Evolutionary conservation across 2,113 vertebrate species (phyloP).

Genomic region (Phyllopteryx taeniolatus): DNA sequence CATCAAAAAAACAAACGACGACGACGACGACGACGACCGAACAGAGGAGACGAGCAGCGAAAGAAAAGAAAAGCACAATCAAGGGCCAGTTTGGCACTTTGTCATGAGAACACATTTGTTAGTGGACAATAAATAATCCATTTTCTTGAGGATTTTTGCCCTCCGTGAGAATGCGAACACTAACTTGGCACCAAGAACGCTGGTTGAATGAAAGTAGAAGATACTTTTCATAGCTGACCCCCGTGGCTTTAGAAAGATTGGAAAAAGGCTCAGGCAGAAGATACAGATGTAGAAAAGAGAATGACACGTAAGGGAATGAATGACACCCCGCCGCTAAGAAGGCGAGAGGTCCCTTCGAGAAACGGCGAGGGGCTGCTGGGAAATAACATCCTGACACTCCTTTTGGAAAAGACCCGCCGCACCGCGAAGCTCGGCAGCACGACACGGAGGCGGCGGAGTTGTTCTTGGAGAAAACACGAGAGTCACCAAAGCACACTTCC

Average conservation of each 20-base stretch:
- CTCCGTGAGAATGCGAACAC: constrained; percentile 53
- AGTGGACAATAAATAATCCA: constrained; percentile 46
- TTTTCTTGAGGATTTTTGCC: constrained; percentile 39
- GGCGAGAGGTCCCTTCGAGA: constrained; percentile 34
- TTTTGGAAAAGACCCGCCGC: constrained; percentile 34
- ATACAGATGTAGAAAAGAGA: constrained; percentile 51
- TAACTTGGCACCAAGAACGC: constrained; percentile 75
- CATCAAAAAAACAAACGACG: constrained; percentile 57
- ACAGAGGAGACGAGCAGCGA: constrained; percentile 33
- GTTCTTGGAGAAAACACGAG: constrained; percentile 48
- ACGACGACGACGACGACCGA: constrained; percentile 27
- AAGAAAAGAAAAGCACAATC: constrained; percentile 56
- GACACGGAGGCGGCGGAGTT: constrained; percentile 23
- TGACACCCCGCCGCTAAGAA: constrained; percentile 30
- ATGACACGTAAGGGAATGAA: constrained; percentile 34
- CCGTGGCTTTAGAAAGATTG: not conserved
- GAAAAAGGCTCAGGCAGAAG: constrained; percentile 27
- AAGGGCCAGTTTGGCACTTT: constrained; percentile 72
- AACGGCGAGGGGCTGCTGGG: constrained; percentile 28
- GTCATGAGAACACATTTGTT: constrained; percentile 61
- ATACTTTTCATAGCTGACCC: constrained; percentile 32
- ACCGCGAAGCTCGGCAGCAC: no score
- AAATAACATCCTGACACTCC: constrained; percentile 32
- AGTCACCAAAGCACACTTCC: constrained; percentile 43
- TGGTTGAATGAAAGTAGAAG: constrained; percentile 67